Conservation (phyloP, 2,113 vertebrate genomes). For the Drymodes brunneopygia region DNA sequence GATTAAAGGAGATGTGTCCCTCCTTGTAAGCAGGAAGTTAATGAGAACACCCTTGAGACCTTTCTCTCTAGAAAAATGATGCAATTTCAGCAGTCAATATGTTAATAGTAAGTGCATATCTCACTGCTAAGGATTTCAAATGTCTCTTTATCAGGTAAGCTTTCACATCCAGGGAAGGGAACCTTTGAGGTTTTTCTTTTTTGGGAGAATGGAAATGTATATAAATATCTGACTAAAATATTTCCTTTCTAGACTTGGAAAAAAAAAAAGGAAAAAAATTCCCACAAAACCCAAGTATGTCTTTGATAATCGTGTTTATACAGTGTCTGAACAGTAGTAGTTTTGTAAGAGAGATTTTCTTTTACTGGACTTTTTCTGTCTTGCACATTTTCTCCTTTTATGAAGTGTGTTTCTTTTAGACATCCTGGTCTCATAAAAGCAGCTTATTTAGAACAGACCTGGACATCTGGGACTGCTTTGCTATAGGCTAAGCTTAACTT, state of each 20-base stretch:
- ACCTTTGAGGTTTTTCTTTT: not conserved
- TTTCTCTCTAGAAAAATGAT: not conserved
- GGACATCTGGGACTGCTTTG: slow-evolving; percentile 1
- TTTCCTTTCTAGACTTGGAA: not conserved
- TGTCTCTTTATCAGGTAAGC: not conserved
- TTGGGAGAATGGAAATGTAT: slow-evolving; percentile 5
- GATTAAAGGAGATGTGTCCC: not conserved
- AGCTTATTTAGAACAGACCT: slow-evolving; percentile 44
- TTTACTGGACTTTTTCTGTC: slow-evolving; percentile 18
- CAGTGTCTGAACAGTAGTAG: slow-evolving; percentile 3
- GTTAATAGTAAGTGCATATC: not conserved
- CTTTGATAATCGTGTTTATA: slow-evolving; percentile 20
- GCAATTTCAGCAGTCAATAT: not conserved
- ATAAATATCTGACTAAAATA: not conserved
- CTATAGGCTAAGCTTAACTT: slow-evolving; percentile 28
- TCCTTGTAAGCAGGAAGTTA: not conserved
- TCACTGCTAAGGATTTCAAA: not conserved
- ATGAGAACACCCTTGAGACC: not conserved
- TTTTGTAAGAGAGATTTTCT: slow-evolving; percentile 21
- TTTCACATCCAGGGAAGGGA: not conserved
- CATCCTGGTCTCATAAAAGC: slow-evolving; percentile 35
- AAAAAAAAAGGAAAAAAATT: not conserved
- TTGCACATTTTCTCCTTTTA: slow-evolving; percentile 48
- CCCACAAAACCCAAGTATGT: not conserved
- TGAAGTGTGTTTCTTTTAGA: slow-evolving; percentile 44